These are phyloP conservation scores for Cavia aperea DNA, from an alignment of 2,113 vertebrate genomes.

Conservation along the genomic window DNA sequence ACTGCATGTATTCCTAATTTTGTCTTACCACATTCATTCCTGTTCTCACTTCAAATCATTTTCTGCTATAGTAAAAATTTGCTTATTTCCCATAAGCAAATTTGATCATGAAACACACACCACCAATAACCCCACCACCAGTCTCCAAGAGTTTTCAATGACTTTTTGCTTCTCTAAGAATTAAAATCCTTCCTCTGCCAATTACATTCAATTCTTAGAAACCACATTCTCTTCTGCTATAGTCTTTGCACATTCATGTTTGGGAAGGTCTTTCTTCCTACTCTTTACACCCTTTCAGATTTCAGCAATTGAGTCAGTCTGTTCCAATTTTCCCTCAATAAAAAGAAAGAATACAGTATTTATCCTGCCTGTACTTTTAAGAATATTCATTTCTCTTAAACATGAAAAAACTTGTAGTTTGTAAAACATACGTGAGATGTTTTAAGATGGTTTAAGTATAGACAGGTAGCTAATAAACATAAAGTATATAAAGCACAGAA, in stretches of 20 bases:
- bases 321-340: not conserved
- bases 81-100: not conserved
- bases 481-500: not conserved
- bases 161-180: not conserved
- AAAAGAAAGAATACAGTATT: not conserved
- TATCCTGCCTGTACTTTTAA: not conserved
- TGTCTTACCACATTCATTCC: not conserved
- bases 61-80: not conserved
- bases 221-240: not conserved
- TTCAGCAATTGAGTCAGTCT: not conserved
- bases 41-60: not conserved
- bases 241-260: not conserved
- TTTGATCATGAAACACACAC: not conserved
- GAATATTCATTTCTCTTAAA: conserved; percentile 14
- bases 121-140: not conserved
- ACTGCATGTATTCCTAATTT: not conserved
- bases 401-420: not conserved
- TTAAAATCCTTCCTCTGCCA: conserved; percentile 20
- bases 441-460: not conserved
- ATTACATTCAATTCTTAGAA: not conserved
- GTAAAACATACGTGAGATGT: not conserved
- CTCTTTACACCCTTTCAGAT: not conserved
- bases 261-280: not conserved
- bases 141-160: not conserved
- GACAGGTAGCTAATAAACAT: not conserved